phyloP scores from a whole-genome alignment of 2,113 vertebrate genomes.

The Rallus limicola region DNA sequence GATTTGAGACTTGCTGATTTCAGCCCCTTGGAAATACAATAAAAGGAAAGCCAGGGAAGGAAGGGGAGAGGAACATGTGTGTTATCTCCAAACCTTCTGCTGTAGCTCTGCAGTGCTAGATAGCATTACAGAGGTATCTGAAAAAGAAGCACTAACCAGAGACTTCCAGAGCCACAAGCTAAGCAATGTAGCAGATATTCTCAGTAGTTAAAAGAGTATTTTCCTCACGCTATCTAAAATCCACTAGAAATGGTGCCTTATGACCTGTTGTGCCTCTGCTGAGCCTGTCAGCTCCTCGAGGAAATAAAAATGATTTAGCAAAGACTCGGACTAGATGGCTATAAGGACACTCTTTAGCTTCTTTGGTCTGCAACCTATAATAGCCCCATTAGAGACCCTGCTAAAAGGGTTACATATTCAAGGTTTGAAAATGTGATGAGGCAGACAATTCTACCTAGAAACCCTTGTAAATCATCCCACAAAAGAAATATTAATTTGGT shows the following conservation, averaged over 20 bases:
- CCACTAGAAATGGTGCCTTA: not conserved
- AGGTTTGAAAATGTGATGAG: not conserved
- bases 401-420: not conserved
- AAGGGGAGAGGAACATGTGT: rapidly evolving
- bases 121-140: not conserved
- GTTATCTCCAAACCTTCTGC: not conserved
- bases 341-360: not conserved
- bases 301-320: not conserved
- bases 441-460: not conserved
- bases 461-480: not conserved
- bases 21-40: not conserved
- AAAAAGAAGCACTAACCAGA: not conserved
- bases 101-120: not conserved
- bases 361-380: not conserved
- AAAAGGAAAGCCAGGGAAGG: not conserved
- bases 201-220: not conserved
- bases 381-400: not conserved
- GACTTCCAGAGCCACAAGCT: not conserved
- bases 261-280: not conserved
- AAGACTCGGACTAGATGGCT: not conserved
- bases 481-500: not conserved
- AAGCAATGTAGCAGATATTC: not conserved
- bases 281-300: not conserved
- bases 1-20: not conserved
- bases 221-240: not conserved